Conservation (phyloP, 2,888 invertebrate species). For the Eutolmus rufibarbis region DNA sequence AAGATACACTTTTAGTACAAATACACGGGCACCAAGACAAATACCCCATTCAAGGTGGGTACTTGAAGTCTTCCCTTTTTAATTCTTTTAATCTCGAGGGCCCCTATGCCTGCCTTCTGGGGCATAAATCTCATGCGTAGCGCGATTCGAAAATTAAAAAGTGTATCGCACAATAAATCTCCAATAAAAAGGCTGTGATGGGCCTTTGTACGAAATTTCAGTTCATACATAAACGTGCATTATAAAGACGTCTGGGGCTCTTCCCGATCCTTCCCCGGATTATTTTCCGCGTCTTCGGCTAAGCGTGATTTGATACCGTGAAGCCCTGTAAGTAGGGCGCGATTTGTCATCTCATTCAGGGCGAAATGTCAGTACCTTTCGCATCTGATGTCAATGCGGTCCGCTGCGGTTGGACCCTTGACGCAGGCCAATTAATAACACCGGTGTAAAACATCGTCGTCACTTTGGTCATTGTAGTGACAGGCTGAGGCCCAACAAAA, state of each 20-base stretch:
- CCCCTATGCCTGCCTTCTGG: slow-evolving; percentile 29
- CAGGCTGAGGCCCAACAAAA: background rate
- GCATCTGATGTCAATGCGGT: background rate
- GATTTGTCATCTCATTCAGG: slow-evolving; percentile 41
- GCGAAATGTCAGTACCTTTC: slow-evolving; percentile 22
- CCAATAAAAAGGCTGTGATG: slow-evolving; percentile 44
- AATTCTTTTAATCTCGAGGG: slow-evolving; percentile 39
- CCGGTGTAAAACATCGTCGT: background rate
- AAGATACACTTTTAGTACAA: slow-evolving; percentile 41
- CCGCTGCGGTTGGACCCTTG: background rate
- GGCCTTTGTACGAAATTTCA: slow-evolving; percentile 26
- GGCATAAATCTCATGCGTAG: slow-evolving; percentile 43
- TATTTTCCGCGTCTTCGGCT: slow-evolving; percentile 23
- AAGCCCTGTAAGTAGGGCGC: slow-evolving; percentile 28
- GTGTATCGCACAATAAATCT: slow-evolving; percentile 47
- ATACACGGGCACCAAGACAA: slow-evolving; percentile 30
- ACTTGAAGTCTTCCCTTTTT: slow-evolving; percentile 38
- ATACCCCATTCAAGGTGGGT: slow-evolving; percentile 41
- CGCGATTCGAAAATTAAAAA: slow-evolving; percentile 47
- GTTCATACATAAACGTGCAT: background rate
- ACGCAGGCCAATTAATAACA: slow-evolving; percentile 5
- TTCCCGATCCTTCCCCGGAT: slow-evolving; percentile 18
- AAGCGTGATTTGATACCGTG: slow-evolving; percentile 19
- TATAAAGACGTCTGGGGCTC: slow-evolving; percentile 15
- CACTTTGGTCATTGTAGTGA: slow-evolving; percentile 15